These are phyloP conservation scores for Chrysopa pallens DNA, from an alignment of 1,140 invertebrate genomes.

Conservation along the genomic window DNA sequence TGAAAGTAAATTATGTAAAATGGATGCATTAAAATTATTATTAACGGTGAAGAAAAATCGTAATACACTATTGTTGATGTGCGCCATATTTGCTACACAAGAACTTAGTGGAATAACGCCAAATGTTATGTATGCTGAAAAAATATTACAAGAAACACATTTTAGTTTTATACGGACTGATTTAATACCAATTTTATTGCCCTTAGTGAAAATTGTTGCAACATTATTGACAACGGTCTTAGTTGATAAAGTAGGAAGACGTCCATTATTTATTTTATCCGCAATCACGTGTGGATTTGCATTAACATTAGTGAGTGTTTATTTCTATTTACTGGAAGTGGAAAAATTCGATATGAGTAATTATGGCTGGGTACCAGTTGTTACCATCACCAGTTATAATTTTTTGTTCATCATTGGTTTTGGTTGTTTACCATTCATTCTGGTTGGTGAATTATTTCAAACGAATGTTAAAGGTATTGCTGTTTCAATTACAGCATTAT, in stretches of 20 bases:
- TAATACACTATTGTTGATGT: background rate
- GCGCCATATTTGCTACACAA: background rate
- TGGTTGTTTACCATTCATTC: constrained; percentile 42
- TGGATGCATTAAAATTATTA: background rate
- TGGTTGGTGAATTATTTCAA: constrained; percentile 44
- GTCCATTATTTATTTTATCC: background rate
- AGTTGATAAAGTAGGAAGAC: background rate
- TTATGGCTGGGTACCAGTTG: too few relatives aligned
- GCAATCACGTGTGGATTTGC: background rate
- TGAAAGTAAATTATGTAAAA: background rate
- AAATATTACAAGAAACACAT: background rate
- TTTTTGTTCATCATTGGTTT: constrained; percentile 28
- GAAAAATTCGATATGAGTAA: too few relatives aligned
- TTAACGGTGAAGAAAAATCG: background rate
- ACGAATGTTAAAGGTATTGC: constrained; percentile 33
- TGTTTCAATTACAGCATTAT: constrained; percentile 30
- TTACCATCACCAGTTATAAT: constrained; percentile 15
- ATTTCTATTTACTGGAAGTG: too few relatives aligned
- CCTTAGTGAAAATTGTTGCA: background rate
- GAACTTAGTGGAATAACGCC: background rate
- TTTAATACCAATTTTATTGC: background rate
- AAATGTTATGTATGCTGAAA: background rate
- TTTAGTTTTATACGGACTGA: background rate
- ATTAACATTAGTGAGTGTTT: too few relatives aligned
- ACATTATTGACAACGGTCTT: background rate